Evolutionary conservation across 2,888 invertebrate species (phyloP).

Genomic region (Pardosa pseudoannulata): DNA sequence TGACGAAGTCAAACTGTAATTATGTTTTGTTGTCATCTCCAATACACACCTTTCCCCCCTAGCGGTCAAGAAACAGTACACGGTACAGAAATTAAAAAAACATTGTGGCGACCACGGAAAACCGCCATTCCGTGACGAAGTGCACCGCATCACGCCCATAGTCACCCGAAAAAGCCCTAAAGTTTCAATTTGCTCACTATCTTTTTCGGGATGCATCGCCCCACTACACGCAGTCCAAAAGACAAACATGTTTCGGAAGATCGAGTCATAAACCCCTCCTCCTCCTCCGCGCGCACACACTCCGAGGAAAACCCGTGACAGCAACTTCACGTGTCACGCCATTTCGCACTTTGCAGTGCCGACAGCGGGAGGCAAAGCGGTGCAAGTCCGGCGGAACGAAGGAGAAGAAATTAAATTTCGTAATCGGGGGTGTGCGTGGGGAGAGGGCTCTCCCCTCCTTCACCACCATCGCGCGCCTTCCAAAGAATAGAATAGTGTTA

Average conservation of each 20-base stretch:
- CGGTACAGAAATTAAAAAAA: neutral
- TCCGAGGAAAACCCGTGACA: constrained; percentile 58
- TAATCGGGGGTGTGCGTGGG: too few relatives aligned
- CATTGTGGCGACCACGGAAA: neutral
- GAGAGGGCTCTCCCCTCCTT: too few relatives aligned
- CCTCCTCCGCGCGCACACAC: neutral
- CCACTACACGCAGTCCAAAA: neutral
- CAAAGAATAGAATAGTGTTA: too few relatives aligned
- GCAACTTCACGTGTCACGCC: constrained; percentile 63
- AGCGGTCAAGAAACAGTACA: too few relatives aligned
- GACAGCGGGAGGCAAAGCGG: constrained; percentile 15
- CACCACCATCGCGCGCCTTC: too few relatives aligned
- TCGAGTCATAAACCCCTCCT: constrained; percentile 16
- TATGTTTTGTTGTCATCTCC: too few relatives aligned
- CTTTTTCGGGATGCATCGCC: neutral
- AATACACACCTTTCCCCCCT: too few relatives aligned
- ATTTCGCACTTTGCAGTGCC: constrained; percentile 57
- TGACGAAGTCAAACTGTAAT: too few relatives aligned
- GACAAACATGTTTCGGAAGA: constrained; percentile 5
- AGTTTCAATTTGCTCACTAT: constrained; percentile 8
- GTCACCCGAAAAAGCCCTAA: neutral
- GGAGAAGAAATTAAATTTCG: too few relatives aligned
- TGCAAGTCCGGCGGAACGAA: too few relatives aligned
- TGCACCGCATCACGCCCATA: neutral
- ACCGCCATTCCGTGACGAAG: neutral